Conservation (phyloP, 2,797 vertebrate genomes). For the Pseudochaenichthys georgianus region DNA sequence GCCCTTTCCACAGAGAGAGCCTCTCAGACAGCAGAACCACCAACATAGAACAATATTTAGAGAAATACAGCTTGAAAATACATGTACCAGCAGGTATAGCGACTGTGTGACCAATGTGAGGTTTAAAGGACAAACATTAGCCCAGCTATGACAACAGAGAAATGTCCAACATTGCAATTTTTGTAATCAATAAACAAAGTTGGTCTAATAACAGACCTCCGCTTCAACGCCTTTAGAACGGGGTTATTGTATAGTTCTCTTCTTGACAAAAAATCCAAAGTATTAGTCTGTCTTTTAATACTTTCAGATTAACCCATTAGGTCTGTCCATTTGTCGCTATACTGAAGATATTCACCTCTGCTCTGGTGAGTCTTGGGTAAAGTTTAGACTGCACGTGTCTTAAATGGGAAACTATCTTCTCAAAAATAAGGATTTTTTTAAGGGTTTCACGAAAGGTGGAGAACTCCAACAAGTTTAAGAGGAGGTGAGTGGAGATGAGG, state of each 20-base stretch:
- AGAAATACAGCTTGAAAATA: no score
- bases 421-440: constrained; percentile 56
- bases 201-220: not conserved
- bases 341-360: not conserved
- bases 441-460: constrained; percentile 61
- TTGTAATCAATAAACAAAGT: not conserved
- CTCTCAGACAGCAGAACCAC: constrained; percentile 51
- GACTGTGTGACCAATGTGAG: not conserved
- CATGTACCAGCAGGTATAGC: not conserved
- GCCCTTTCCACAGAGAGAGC: constrained; percentile 51
- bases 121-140: no score
- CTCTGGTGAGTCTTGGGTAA: constrained; percentile 28
- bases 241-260: not conserved
- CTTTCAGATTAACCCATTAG: not conserved
- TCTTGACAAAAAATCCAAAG: not conserved
- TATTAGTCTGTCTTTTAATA: not conserved
- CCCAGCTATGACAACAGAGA: no score
- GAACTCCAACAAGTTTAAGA: constrained; percentile 73
- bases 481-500: constrained; percentile 67
- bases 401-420: constrained; percentile 25
- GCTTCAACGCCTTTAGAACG: not conserved
- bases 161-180: no score
- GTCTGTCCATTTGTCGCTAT: not conserved
- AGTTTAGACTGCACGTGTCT: constrained; percentile 37
- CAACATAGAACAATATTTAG: constrained; percentile 24